Conservation (phyloP, 1,140 invertebrate genomes). For the Augochlora pura region DNA sequence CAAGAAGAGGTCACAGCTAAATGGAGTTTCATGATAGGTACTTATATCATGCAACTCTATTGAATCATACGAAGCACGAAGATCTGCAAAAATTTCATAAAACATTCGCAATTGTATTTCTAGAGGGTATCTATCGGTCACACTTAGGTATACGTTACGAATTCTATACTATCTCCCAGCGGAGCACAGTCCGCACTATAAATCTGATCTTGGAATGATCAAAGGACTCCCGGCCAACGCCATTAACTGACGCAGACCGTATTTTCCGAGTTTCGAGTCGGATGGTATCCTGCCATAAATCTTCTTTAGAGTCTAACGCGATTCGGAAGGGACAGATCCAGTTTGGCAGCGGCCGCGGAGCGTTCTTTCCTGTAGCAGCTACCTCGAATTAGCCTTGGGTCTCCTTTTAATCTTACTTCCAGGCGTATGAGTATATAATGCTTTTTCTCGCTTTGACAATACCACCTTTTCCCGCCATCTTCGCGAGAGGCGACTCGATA, state of each 20-base stretch:
- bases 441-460: too few relatives aligned
- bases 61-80: too few relatives aligned
- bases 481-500: too few relatives aligned
- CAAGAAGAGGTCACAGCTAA: too few relatives aligned
- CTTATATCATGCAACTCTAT: too few relatives aligned
- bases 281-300: not conserved
- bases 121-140: too few relatives aligned
- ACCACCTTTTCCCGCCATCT: too few relatives aligned
- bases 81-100: too few relatives aligned
- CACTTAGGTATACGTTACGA: too few relatives aligned
- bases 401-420: not conserved
- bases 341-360: not conserved
- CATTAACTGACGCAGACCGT: not conserved
- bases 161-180: too few relatives aligned
- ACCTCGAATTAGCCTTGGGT: not conserved
- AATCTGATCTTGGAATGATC: not conserved
- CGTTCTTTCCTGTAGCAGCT: not conserved
- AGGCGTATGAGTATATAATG: not conserved
- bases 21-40: too few relatives aligned
- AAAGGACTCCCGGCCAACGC: not conserved
- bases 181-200: not conserved
- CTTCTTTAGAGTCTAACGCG: constrained; percentile 8
- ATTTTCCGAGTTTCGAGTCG: not conserved
- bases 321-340: not conserved
- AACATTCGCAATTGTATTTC: too few relatives aligned